Percentiles rank a stretch among this genome's conserved stretches.
Evolutionary conservation across 1,140 invertebrate genomes (phyloP).

Genomic region (Drosophila pandora): DNA sequence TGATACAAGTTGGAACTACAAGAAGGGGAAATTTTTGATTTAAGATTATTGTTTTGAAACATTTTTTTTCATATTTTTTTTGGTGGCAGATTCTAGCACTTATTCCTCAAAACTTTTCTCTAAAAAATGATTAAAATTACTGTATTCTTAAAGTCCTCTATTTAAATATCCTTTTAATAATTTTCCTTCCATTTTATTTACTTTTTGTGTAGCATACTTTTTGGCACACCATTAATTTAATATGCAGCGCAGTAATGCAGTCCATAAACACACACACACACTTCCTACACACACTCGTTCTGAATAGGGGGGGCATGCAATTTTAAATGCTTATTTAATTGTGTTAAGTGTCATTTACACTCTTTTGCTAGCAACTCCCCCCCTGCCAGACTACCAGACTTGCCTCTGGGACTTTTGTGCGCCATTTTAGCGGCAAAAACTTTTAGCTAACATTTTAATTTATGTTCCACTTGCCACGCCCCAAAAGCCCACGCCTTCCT

Average conservation of each 20-base stretch:
- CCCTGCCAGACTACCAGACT: neutral
- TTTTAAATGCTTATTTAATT: constrained; percentile 82
- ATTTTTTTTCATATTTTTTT: too few relatives aligned
- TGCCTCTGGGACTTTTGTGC: constrained; percentile 19
- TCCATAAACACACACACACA: neutral
- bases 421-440: constrained; percentile 73
- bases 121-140: neutral
- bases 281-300: neutral
- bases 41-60: too few relatives aligned
- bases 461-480: constrained; percentile 55
- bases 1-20: neutral
- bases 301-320: constrained; percentile 32
- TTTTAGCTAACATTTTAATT: constrained; percentile 81
- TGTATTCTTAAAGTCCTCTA: neutral
- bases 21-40: too few relatives aligned
- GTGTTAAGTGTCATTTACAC: constrained; percentile 81
- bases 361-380: constrained; percentile 23
- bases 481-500: neutral
- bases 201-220: constrained; percentile 60
- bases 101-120: too few relatives aligned
- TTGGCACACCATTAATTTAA: constrained; percentile 72
- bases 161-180: neutral
- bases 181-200: constrained; percentile 2
- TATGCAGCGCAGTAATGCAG: constrained; percentile 56
- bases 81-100: too few relatives aligned